phyloP scores from a whole-genome alignment of 2,797 vertebrate species.

The Schizopygopsis pylzovi region DNA sequence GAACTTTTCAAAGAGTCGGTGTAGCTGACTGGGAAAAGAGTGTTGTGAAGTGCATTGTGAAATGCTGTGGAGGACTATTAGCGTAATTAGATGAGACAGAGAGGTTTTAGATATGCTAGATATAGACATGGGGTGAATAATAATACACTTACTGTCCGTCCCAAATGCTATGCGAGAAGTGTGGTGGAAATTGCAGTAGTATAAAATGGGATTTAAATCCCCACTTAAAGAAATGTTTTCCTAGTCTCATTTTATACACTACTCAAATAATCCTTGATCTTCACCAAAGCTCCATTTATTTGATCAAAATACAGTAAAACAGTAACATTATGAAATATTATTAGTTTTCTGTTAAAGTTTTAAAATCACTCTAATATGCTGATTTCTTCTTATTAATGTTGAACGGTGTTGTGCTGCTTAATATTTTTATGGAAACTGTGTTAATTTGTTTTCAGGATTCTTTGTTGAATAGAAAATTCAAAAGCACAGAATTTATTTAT shows the following conservation, averaged over 20 bases:
- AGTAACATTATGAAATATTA: not conserved
- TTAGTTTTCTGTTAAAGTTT: not conserved
- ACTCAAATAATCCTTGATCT: not conserved
- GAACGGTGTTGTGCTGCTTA: not conserved
- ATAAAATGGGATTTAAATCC: not conserved
- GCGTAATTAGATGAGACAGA: not conserved
- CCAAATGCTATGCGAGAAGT: not conserved
- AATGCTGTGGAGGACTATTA: constrained; percentile 8
- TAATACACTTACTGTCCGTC: not conserved
- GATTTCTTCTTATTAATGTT: not conserved
- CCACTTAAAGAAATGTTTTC: not conserved
- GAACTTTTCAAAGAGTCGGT: constrained; percentile 38
- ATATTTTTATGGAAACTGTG: not conserved
- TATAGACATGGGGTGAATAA: constrained; percentile 7
- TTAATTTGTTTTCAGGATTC: not conserved
- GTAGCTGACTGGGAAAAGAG: constrained; percentile 22
- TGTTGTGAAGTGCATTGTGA: constrained; percentile 9
- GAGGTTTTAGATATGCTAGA: constrained; percentile 19
- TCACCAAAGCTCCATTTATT: not conserved
- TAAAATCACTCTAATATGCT: not conserved
- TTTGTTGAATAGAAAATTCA: not conserved
- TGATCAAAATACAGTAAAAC: not conserved
- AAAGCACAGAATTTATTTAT: not conserved
- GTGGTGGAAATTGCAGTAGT: not conserved
- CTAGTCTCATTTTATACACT: not conserved